Conservation (phyloP, 2,797 vertebrate genomes). For the Hippocampus kuda region DNA sequence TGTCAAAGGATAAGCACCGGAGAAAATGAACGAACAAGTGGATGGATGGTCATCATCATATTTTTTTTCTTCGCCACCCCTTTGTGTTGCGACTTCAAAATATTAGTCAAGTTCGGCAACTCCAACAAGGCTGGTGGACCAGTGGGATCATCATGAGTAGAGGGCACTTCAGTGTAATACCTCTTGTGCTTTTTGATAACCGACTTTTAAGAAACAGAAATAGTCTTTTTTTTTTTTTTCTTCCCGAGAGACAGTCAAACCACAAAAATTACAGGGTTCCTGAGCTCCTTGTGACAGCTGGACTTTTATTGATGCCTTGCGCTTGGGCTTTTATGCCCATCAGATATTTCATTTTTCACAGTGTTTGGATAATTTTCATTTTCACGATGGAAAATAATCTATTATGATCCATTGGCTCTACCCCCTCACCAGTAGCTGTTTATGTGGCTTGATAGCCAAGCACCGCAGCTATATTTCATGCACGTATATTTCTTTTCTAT, state of each 20-base stretch:
- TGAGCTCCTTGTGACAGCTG: conserved; percentile 20
- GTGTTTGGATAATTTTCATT: conserved; percentile 40
- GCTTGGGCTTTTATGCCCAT: conserved; percentile 6
- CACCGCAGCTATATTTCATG: conserved; percentile 28
- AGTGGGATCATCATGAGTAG: background rate
- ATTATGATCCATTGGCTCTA: conserved; percentile 17
- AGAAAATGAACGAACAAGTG: background rate
- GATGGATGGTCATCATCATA: background rate
- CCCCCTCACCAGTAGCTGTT: conserved; percentile 26
- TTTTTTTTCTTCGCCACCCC: background rate
- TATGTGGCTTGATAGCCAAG: conserved; percentile 33
- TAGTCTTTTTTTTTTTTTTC: background rate
- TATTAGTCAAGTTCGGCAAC: background rate
- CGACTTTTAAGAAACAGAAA: background rate
- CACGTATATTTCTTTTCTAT: conserved; percentile 27
- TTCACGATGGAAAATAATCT: conserved; percentile 30
- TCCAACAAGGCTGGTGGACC: background rate
- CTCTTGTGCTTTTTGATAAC: background rate
- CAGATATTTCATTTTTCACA: conserved; percentile 26
- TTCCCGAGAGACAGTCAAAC: conserved; percentile 4
- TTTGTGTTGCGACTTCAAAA: too few species aligned
- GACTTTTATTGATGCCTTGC: conserved; percentile 13
- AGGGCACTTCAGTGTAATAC: background rate
- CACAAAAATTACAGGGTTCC: conserved; percentile 11
- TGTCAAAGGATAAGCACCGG: too few species aligned